Conservation (phyloP, 2,113 vertebrate species). For the Chlorodrepanis virens region DNA sequence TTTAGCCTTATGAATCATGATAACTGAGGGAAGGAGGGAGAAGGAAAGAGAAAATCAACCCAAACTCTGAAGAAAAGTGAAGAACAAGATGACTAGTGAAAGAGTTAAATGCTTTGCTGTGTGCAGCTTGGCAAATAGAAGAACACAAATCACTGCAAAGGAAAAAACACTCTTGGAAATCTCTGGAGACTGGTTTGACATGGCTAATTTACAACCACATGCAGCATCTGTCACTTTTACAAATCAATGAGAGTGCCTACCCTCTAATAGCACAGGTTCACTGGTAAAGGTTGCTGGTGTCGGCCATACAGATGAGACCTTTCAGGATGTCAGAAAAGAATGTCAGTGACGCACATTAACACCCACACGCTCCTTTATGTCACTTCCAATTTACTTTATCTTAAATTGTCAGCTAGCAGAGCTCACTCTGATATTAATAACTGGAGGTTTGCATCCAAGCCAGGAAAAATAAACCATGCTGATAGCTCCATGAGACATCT, state of each 20-base stretch:
- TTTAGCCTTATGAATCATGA: not conserved
- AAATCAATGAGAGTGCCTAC: slow-evolving; percentile 70
- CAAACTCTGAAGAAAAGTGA: not conserved
- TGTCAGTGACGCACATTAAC: slow-evolving; percentile 68
- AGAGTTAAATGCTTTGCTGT: slow-evolving; percentile 45
- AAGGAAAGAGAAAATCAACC: not conserved
- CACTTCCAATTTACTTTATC: slow-evolving; percentile 77
- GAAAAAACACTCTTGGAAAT: slow-evolving; percentile 24
- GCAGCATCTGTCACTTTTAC: slow-evolving; percentile 74
- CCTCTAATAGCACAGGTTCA: slow-evolving; percentile 60
- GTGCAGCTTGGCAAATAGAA: slow-evolving; percentile 21
- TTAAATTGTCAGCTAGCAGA: slow-evolving; percentile 78
- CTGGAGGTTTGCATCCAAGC: slow-evolving; percentile 67
- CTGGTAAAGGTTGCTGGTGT: slow-evolving; percentile 57
- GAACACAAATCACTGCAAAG: slow-evolving; percentile 52
- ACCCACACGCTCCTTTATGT: slow-evolving; percentile 71
- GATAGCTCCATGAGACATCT: slow-evolving; percentile 67
- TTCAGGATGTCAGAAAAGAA: slow-evolving; percentile 72
- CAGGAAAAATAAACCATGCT: slow-evolving; percentile 75
- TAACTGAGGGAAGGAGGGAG: not conserved
- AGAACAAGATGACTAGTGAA: not conserved
- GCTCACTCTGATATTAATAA: slow-evolving; percentile 74
- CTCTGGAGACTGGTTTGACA: slow-evolving; percentile 55
- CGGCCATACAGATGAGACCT: slow-evolving; percentile 65
- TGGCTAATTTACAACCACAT: slow-evolving; percentile 72